phyloP scores from a whole-genome alignment of 2,888 invertebrate genomes.

The Tetrapedia diversipes region DNA sequence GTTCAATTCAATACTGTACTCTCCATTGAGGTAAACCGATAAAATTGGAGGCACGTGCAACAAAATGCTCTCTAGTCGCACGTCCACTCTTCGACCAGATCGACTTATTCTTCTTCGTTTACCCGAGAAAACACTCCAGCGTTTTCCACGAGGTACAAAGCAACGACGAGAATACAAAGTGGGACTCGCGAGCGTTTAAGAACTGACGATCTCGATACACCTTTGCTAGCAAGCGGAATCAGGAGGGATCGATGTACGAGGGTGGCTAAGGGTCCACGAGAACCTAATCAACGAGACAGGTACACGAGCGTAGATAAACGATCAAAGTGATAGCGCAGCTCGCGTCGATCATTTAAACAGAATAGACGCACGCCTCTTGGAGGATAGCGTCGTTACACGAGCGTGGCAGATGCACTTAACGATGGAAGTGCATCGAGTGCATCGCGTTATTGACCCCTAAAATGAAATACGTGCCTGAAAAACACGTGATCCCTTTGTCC shows the following conservation, averaged over 20 bases:
- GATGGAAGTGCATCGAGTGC: slow-evolving; percentile 30
- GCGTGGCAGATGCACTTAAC: slow-evolving; percentile 37
- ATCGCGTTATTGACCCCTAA: slow-evolving; percentile 37
- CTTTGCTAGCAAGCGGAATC: neutral
- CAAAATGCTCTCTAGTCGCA: no score
- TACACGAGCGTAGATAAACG: slow-evolving; percentile 41
- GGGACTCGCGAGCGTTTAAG: slow-evolving; percentile 25
- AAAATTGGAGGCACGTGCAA: no score
- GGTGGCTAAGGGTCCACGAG: slow-evolving; percentile 23
- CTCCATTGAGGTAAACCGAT: no score
- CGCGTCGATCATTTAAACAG: slow-evolving; percentile 42
- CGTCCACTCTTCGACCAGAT: no score
- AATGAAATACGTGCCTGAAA: slow-evolving; percentile 20
- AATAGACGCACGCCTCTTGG: slow-evolving; percentile 25
- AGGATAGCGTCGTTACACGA: slow-evolving; percentile 4
- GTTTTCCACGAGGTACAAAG: neutral
- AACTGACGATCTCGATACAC: slow-evolving; percentile 22
- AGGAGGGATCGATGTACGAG: slow-evolving; percentile 32
- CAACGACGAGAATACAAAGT: neutral
- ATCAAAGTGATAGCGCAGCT: slow-evolving; percentile 43
- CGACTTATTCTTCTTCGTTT: no score
- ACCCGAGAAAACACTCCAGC: no score
- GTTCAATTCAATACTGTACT: no score
- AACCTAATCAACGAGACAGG: slow-evolving; percentile 48
- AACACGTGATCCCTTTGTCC: neutral